Base-by-base conservation (phyloP, 1,140 invertebrate species). In the Proctacanthus coquilletti region DNA sequence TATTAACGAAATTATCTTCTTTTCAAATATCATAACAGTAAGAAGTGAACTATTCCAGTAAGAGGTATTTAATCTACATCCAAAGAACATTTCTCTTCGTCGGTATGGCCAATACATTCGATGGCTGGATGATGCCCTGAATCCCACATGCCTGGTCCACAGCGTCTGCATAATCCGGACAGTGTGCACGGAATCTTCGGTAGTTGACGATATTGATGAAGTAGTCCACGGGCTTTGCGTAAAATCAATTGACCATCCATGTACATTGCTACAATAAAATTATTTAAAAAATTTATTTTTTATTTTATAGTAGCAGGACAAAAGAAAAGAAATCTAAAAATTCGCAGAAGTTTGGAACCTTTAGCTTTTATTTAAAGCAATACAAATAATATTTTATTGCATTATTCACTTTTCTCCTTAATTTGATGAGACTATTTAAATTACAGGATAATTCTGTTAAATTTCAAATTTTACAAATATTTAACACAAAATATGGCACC, bases 71-170 rank as follows among this genome's bases (percentile, higher is more conserved):
- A 64, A 46, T 64, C 60, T 43, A 60, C 59, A 23, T 53, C 52
- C 27, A 63, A 52, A 30, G 60, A 48, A 47, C 61, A 63, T 42
- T 52, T 53, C n/a, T 60, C 59, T 17, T 59, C 58, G 30, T 61
- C 57, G 14, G 49, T 53, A 39, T 64, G 62, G 13, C 72, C 71
- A n/a, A 69, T 65, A 42, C 77, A 80, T 45, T 77, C 79, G 14
- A 84, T 69, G 10, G 77, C 74, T 2, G 81, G 80, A 36, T 78
- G 69, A 56, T 92, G 86, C 5, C 78, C 78, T 38, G 83, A 87
- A 59, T 93, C 88, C 88, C 88, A 92, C 67, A 91, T 91, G 4
- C 86, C 87, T 4, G 85, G 82, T 3, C 85, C 84, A 52, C 84
- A 88, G 23, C 82, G 71, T 44, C 83, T 77, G 56, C 87, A 93